Evolutionary conservation across 2,113 vertebrate genomes (phyloP), one percentile per base, ranked within the genome.

Genomic region (Cervus canadensis): DNA sequence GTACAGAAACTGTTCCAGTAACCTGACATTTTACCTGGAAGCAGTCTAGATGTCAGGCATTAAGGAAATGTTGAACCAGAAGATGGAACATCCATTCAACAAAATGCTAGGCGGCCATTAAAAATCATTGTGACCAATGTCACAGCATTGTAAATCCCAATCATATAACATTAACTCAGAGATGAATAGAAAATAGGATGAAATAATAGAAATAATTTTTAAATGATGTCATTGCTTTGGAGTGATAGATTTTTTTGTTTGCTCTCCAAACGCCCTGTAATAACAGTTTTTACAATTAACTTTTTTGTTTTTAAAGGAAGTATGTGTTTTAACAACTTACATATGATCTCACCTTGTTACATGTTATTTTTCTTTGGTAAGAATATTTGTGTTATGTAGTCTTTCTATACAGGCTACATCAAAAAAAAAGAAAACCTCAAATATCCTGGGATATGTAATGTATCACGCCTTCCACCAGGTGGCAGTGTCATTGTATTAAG

Each of bases 381-480:
- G 36, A 43, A 28, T 74, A 48, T 62, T 95, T 89, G 45, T 54
- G 25, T 54, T 54, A 92, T 60, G 93, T 79, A 62, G 30, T 10
- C 40, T 92, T 92, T 94, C 30, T 60, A 7, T n/a, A 60, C 54
- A 74, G 93, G 91, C 74, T 30, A 43, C 13, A 74, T 83, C 40
- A 62, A 87, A 96, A 76, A 40, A 93, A 50, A 52, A 79, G 16
- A 79, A 52, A 97, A 86, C 40, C 67, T 74, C 33, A 0, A 60
- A 17, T 89, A 86, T 7, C 52, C 15, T 17, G 76, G 19, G 16
- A 16, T n/a, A 23, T 83, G 95, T 88, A 95, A 94, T 98, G 21
- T 14, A 48, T 12, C 10, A 74, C 19, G 52, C 33, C 3, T 89
- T 67, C 96, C 98, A 97, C 94, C 78, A 97, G 98, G 88, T 94